These are phyloP conservation scores for Sphaerophoria taeniata DNA, from an alignment of 2,888 invertebrate genomes.

Conservation along the genomic window DNA sequence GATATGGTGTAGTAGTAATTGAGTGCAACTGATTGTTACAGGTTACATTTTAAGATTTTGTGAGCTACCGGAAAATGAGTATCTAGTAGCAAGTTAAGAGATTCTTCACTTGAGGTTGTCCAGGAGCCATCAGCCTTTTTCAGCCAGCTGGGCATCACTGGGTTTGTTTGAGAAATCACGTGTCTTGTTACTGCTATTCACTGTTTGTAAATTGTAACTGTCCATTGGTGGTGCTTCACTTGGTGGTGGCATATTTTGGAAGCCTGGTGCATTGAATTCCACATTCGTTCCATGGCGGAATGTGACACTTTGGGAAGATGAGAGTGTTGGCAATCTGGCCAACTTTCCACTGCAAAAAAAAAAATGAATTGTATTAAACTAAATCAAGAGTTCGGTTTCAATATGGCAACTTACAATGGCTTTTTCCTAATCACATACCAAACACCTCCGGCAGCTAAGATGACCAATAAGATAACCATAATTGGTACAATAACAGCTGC, in stretches of 20 bases:
- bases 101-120: too few species aligned
- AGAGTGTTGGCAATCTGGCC: constrained; percentile 89
- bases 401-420: constrained; percentile 89
- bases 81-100: too few species aligned
- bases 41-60: too few species aligned
- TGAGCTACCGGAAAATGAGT: too few species aligned
- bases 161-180: constrained; percentile 98
- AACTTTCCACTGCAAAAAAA: constrained; percentile 89
- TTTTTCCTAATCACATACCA: constrained; percentile 92
- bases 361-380: not conserved
- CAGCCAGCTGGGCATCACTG: too few species aligned
- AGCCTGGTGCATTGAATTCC: constrained; percentile 89
- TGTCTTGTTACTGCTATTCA: constrained; percentile 88
- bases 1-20: too few species aligned
- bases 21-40: too few species aligned
- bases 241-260: constrained; percentile 82
- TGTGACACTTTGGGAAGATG: constrained; percentile 95
- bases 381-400: not conserved
- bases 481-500: constrained; percentile 92
- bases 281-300: constrained; percentile 97
- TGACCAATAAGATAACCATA: constrained; percentile 89
- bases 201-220: constrained; percentile 91
- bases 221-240: constrained; percentile 85
- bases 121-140: too few species aligned
- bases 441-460: constrained; percentile 88